Evolutionary conservation across 2,113 vertebrate genomes (phyloP), one percentile per base, ranked within the genome.

Genomic region (Misgurnus mizolepis): DNA sequence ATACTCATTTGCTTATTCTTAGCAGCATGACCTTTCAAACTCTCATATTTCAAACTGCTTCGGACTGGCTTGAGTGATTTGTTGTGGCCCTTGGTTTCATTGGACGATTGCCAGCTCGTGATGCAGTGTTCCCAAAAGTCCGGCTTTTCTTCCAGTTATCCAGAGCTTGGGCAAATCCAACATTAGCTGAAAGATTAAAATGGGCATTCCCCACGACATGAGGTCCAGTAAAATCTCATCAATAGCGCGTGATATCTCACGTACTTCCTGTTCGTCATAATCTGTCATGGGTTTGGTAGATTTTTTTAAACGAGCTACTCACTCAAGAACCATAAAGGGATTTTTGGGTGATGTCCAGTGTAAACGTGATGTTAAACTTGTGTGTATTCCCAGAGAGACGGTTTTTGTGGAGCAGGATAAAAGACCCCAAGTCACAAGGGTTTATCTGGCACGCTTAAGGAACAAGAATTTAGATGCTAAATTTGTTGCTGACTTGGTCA

Each of bases 41-140:
- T 41, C 6, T 56, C 50, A 72, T 56, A 27, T 61, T 73, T 43
- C 40, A 60, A 45, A 60, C 22, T 18, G n/a, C 71, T 45, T 39
- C 43, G 49, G 73, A 22, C 22, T 64, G 56, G 17, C 22, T 75
- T 39, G 58, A 34, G 22, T 22, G 60, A 49, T 76, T n/a, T 76
- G 2, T 64, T 64, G 34, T 17, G 15, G 22, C 22, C 4, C 22
- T 15, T 22, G 34, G 22, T 39, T 76, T 62, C 73, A 34, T 64
- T 58, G 73, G 73, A 76, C 18, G 10, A 6, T 62, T 62, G 58
- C 73, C 73, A 76, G 45, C 34, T 49, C 39, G 18, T 49, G 8
- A 76, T 64, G 56, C 58, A 62, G 14, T 47, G 14, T 76, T 76
- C 73, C 73, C 73, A 75, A 6, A 62, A 64, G 2, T 55, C 68